A percentile compares a stretch with the other conserved stretches of the same genome.
Evolutionary conservation across 1,140 invertebrate species (phyloP).

Genomic region (Drosophila truncata): DNA sequence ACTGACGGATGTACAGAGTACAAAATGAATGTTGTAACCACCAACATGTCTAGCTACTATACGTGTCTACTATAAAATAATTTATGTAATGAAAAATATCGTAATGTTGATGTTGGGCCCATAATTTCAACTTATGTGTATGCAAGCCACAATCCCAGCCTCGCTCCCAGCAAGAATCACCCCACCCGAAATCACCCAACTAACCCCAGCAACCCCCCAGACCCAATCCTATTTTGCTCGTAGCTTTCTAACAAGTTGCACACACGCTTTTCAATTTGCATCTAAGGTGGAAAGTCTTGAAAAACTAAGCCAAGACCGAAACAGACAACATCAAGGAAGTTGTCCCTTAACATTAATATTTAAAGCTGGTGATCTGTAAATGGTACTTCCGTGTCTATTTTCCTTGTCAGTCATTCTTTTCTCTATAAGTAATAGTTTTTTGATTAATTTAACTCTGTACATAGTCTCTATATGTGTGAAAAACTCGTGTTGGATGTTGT

Average conservation of each 20-base stretch:
- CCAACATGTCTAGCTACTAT: constrained; percentile 82
- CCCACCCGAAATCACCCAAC: constrained; percentile 25
- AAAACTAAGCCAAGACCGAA: constrained; percentile 13
- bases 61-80: constrained; percentile 85
- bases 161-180: constrained; percentile 44
- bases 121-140: constrained; percentile 68
- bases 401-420: constrained; percentile 22
- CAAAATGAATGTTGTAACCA: constrained; percentile 79
- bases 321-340: constrained; percentile 29
- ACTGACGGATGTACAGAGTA: constrained; percentile 82
- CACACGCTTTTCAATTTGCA: constrained; percentile 34
- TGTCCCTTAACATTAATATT: constrained; percentile 26
- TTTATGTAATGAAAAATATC: constrained; percentile 86
- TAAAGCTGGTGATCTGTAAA: constrained; percentile 37
- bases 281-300: constrained; percentile 25
- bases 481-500: constrained; percentile 18
- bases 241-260: constrained; percentile 55
- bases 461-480: constrained; percentile 41
- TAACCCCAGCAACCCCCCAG: constrained; percentile 29
- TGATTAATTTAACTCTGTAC: constrained; percentile 47
- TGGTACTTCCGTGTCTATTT: constrained; percentile 24
- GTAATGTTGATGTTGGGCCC: constrained; percentile 85
- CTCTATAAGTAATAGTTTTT: constrained; percentile 17
- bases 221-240: constrained; percentile 32
- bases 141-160: constrained; percentile 48